Conservation (phyloP, 30 jellyfish, hydroid and myxozoan genomes). For the Phacellophora camtschatica region DNA sequence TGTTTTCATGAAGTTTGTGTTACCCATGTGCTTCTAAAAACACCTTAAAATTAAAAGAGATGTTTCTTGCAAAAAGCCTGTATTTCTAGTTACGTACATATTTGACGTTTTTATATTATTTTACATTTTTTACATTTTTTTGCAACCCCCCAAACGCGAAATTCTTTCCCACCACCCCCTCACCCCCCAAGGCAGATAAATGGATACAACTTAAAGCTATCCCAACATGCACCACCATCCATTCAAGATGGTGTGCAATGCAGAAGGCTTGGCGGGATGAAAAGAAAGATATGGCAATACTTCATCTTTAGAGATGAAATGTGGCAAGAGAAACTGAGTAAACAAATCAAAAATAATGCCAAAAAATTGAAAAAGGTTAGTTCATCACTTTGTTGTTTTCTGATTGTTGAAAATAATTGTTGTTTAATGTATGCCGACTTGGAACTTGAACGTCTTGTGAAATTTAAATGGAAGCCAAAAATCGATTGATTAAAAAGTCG, state of each 20-base stretch:
- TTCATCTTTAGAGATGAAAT: neutral
- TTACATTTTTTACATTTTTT: neutral
- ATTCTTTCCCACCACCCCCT: neutral
- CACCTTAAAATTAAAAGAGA: too few relatives aligned
- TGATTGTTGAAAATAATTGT: neutral
- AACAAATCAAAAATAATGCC: neutral
- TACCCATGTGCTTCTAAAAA: too few relatives aligned
- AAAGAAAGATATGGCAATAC: neutral
- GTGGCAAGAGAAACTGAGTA: neutral
- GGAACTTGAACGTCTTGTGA: too few relatives aligned
- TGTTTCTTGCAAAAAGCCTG: too few relatives aligned
- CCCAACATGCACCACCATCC: constrained; percentile 25
- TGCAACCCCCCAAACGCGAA: neutral
- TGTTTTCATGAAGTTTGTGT: too few relatives aligned
- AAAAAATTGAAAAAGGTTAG: neutral
- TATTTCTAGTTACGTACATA: too few relatives aligned
- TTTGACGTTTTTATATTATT: too few relatives aligned
- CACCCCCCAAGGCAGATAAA: neutral
- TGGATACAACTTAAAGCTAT: constrained; percentile 31
- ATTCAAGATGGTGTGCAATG: constrained; percentile 24
- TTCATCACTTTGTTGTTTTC: neutral
- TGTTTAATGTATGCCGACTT: neutral
- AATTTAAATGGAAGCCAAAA: neutral
- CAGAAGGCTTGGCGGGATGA: constrained; percentile 37
- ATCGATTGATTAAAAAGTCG: too few relatives aligned